Evolutionary conservation across 35 echinoderm and acorn worm species (phyloP).

Genomic region (Apostichopus californicus): DNA sequence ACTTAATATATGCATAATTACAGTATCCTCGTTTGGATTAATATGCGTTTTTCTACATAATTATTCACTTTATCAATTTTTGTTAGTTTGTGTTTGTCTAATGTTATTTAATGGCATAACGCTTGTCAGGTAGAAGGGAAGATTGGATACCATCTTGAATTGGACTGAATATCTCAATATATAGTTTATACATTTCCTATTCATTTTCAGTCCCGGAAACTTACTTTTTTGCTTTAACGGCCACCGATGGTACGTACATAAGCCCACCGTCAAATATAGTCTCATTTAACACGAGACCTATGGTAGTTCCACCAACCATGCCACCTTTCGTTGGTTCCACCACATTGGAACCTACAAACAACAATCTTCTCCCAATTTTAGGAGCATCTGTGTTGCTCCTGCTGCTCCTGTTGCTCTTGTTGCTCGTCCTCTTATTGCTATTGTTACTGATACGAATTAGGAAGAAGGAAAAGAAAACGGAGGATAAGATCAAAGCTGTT

Average conservation of each 20-base stretch:
- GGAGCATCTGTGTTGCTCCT: conserved; percentile 24
- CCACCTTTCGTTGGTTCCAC: too few species aligned
- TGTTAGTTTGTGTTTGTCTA: background rate
- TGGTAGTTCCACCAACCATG: background rate
- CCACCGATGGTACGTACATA: background rate
- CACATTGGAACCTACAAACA: background rate
- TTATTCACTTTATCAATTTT: background rate
- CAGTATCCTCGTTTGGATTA: background rate
- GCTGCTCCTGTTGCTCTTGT: conserved; percentile 8
- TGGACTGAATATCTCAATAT: background rate
- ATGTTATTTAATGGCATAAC: background rate
- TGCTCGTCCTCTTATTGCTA: conserved; percentile 22
- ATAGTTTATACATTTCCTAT: background rate
- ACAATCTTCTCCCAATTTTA: conserved; percentile 11
- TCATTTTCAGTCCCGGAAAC: background rate
- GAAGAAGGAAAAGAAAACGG: conserved; percentile 35
- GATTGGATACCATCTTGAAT: background rate
- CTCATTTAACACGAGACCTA: background rate
- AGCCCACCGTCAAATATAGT: conserved; percentile 29
- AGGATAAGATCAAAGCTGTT: background rate
- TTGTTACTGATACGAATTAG: conserved; percentile 11
- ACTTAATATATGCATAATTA: background rate
- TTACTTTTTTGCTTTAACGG: conserved; percentile 38
- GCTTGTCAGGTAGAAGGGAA: background rate
- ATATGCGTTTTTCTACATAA: background rate